Evolutionary conservation across 2,113 vertebrate species (phyloP).

Genomic region (Heptranchias perlo): DNA sequence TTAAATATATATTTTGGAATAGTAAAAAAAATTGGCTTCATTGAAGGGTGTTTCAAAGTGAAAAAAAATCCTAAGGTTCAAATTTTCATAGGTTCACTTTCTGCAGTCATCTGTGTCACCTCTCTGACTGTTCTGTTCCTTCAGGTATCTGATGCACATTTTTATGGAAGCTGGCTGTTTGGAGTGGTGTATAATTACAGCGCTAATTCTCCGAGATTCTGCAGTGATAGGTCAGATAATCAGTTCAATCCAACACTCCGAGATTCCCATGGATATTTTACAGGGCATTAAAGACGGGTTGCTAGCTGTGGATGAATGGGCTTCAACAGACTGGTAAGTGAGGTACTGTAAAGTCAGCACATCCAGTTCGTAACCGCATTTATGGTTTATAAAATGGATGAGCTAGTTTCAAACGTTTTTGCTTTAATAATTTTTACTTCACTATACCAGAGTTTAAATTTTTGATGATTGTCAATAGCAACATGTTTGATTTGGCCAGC

Average conservation of each 20-base stretch:
- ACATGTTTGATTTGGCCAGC: neutral
- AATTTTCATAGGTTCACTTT: neutral
- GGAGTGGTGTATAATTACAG: constrained; percentile 90
- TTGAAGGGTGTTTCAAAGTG: neutral
- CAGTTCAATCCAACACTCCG: constrained; percentile 73
- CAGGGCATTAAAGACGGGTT: constrained; percentile 77
- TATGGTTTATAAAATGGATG: neutral
- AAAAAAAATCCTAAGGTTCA: neutral
- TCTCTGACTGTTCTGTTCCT: neutral
- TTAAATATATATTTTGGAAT: neutral
- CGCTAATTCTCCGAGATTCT: constrained; percentile 83
- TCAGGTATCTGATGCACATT: constrained; percentile 87
- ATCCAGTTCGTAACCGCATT: neutral
- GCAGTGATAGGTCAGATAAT: constrained; percentile 82
- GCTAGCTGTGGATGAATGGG: constrained; percentile 79
- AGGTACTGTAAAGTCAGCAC: neutral
- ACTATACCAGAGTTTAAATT: neutral
- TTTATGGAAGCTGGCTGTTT: constrained; percentile 95
- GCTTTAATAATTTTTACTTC: neutral
- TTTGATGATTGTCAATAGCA: neutral
- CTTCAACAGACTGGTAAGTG: constrained; percentile 82
- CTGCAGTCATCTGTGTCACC: neutral
- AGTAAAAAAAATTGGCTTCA: neutral
- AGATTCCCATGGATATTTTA: constrained; percentile 75
- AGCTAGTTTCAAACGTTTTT: neutral